phyloP scores from a whole-genome alignment of 2,113 vertebrate species.

The Heterotilapia buettikoferi region DNA sequence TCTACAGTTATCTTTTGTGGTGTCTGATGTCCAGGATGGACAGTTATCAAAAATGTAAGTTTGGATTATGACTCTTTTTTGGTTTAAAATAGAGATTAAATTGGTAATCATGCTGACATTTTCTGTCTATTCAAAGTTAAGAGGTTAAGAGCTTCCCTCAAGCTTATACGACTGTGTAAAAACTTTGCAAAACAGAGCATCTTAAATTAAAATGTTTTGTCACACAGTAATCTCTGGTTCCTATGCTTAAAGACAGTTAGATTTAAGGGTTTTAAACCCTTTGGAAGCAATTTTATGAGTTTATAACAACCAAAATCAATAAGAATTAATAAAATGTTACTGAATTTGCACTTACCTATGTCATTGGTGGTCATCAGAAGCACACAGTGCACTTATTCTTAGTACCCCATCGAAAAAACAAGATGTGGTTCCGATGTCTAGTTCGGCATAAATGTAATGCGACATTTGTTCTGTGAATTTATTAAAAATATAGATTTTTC shows the following conservation, averaged over 20 bases:
- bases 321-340: background rate
- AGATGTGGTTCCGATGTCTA: background rate
- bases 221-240: background rate
- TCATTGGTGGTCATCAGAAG: background rate
- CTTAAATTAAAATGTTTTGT: background rate
- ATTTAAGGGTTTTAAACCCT: background rate
- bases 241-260: background rate
- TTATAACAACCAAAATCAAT: background rate
- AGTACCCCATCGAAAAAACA: background rate
- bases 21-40: background rate
- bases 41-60: background rate
- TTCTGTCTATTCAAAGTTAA: background rate
- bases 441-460: fast-evolving
- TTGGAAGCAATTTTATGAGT: background rate
- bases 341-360: background rate
- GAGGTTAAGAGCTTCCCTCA: background rate
- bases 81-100: background rate
- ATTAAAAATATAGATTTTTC: background rate
- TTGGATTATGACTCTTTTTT: background rate
- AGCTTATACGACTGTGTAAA: background rate
- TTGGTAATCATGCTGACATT: background rate
- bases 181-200: background rate
- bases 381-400: background rate
- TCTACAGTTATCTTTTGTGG: background rate
- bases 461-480: background rate